These are phyloP conservation scores for Chaetops frenatus DNA, from an alignment of 2,113 vertebrate species.

Conservation along the genomic window DNA sequence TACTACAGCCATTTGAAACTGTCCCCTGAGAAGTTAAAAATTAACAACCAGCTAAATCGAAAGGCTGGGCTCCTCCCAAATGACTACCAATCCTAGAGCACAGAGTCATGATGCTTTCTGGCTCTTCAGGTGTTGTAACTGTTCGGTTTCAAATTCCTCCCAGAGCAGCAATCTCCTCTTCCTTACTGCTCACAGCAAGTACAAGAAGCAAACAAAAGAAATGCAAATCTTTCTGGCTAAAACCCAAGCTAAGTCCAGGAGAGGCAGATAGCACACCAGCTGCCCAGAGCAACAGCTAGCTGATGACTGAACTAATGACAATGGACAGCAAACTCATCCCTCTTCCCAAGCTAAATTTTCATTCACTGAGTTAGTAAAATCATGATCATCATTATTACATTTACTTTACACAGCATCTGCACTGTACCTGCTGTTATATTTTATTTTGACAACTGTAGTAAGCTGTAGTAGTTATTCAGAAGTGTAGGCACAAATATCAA, in stretches of 20 bases:
- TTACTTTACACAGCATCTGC: slow-evolving; percentile 2
- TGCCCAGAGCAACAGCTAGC: slow-evolving; percentile 48
- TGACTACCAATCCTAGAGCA: neutral
- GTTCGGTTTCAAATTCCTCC: neutral
- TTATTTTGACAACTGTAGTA: neutral
- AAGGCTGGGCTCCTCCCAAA: neutral
- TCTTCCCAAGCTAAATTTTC: slow-evolving; percentile 54
- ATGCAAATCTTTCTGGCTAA: neutral
- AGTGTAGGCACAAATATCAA: neutral
- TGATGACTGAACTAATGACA: slow-evolving; percentile 60
- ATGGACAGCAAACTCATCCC: slow-evolving; percentile 60
- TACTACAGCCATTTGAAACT: neutral
- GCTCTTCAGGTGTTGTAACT: neutral
- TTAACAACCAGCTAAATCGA: neutral
- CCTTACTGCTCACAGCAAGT: neutral
- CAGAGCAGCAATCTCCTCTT: neutral
- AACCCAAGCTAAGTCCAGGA: slow-evolving; percentile 24
- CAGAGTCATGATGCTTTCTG: neutral
- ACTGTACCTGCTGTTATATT: neutral
- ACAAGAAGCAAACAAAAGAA: slow-evolving; percentile 32
- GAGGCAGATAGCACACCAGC: slow-evolving; percentile 8
- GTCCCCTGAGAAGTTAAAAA: neutral
- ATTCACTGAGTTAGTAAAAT: slow-evolving; percentile 56
- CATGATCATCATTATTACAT: slow-evolving; percentile 12
- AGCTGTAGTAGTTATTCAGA: neutral